These are phyloP conservation scores for Palaemon carinicauda DNA, from an alignment of 1,140 invertebrate genomes.

Conservation along the genomic window DNA sequence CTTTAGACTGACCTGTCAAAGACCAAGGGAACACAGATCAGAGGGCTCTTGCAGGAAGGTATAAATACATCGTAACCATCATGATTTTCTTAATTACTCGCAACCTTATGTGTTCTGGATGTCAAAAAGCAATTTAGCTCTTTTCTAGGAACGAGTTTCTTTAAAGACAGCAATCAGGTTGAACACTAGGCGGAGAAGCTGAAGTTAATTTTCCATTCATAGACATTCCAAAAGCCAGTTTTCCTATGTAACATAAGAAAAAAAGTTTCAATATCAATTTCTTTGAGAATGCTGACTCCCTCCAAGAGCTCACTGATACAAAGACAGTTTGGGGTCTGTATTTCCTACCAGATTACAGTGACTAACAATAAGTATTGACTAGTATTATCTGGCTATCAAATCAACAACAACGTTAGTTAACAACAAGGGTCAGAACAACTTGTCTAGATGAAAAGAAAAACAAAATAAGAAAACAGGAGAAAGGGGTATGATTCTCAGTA, in stretches of 20 bases:
- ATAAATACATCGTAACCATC: background rate
- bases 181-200: no score
- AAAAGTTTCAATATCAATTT: no score
- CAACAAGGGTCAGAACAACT: constrained; percentile 56
- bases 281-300: no score
- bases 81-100: background rate
- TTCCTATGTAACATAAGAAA: no score
- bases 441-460: constrained; percentile 47
- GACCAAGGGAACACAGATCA: constrained; percentile 38
- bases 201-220: no score
- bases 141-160: no score
- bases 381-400: constrained; percentile 54
- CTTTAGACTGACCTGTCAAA: constrained; percentile 47
- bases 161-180: no score
- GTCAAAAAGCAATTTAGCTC: no score
- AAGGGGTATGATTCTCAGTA: constrained; percentile 2
- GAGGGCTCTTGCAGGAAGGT: constrained; percentile 31
- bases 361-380: constrained; percentile 54
- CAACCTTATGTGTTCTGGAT: no score
- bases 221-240: no score
- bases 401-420: constrained; percentile 57
- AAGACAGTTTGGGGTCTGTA: constrained; percentile 22
- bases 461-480: constrained; percentile 17
- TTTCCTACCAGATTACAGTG: constrained; percentile 53
- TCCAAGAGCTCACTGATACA: background rate